Conservation (phyloP, 1,140 invertebrate genomes). For the Drosophila pseudoobscura region DNA sequence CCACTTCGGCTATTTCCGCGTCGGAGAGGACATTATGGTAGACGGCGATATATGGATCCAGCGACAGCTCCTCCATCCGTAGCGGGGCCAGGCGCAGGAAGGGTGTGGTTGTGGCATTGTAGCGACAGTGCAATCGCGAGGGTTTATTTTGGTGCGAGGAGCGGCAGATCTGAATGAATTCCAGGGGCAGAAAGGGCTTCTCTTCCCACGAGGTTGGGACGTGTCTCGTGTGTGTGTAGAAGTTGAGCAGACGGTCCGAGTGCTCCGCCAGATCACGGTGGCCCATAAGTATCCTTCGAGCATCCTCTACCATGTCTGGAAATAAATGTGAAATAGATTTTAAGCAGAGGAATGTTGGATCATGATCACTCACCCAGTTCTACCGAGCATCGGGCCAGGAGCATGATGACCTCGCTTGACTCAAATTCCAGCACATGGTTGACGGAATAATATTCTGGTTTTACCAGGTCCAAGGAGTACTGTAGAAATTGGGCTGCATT, state of each 20-base stretch:
- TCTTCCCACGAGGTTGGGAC: background rate
- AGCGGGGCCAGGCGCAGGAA: conserved; percentile 92
- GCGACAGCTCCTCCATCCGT: conserved; percentile 94
- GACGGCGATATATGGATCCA: conserved; percentile 92
- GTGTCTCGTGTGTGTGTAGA: background rate
- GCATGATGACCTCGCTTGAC: conserved; percentile 5
- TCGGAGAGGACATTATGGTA: conserved; percentile 95
- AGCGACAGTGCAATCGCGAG: conserved; percentile 89
- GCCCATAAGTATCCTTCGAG: background rate
- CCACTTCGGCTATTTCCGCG: conserved; percentile 93
- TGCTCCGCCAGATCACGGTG: background rate
- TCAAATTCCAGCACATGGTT: conserved; percentile 13
- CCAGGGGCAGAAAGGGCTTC: background rate
- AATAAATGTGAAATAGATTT: too few species aligned
- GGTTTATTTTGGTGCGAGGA: conserved; percentile 87
- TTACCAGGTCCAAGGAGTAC: background rate
- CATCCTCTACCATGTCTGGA: background rate
- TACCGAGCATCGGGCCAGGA: conserved; percentile 9
- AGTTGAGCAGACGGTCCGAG: background rate
- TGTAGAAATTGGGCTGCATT: conserved; percentile 19
- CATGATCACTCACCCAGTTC: conserved; percentile 17
- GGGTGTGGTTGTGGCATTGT: conserved; percentile 88
- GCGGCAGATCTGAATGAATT: conserved; percentile 10
- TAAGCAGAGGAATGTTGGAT: too few species aligned
- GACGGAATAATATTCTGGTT: background rate